Percentiles rank a stretch among this genome's conserved stretches.
phyloP scores from a whole-genome alignment of 2,888 invertebrate genomes.

The Agrotis puta region DNA sequence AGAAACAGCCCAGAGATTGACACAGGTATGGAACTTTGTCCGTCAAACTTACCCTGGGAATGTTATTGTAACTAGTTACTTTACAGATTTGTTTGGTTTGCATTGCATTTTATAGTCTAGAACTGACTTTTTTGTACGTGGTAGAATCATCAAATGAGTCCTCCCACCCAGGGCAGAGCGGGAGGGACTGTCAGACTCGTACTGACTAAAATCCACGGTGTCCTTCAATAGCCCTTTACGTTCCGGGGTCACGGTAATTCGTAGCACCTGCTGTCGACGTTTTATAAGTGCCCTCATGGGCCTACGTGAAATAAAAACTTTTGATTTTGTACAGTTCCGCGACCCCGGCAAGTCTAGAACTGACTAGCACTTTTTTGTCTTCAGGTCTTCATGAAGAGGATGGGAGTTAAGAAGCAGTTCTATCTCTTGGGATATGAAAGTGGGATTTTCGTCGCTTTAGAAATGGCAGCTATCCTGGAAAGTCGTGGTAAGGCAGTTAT shows the following conservation, averaged over 20 bases:
- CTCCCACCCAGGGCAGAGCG: too few relatives aligned
- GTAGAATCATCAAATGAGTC: too few relatives aligned
- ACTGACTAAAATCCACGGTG: too few relatives aligned
- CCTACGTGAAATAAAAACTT: too few relatives aligned
- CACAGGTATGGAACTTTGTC: slow-evolving; percentile 67
- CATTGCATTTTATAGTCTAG: background rate
- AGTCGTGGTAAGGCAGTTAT: slow-evolving; percentile 69
- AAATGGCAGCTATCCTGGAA: slow-evolving; percentile 78
- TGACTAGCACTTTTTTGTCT: background rate
- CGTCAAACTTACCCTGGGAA: background rate
- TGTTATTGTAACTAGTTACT: background rate
- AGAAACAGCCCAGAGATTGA: slow-evolving; percentile 72
- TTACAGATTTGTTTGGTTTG: background rate
- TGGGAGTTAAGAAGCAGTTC: slow-evolving; percentile 67
- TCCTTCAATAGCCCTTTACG: too few relatives aligned
- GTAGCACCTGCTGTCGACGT: too few relatives aligned
- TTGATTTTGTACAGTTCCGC: too few relatives aligned
- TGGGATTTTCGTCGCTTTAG: slow-evolving; percentile 75
- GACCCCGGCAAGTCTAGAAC: too few relatives aligned
- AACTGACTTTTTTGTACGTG: too few relatives aligned
- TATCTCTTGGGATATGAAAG: slow-evolving; percentile 78
- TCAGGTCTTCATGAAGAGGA: slow-evolving; percentile 70
- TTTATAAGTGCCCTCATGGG: too few relatives aligned
- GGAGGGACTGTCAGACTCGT: too few relatives aligned
- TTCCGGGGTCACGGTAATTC: too few relatives aligned